These are phyloP conservation scores for Caenorhabditis briggsae DNA, from an alignment of 1,140 invertebrate species.

Conservation along the genomic window DNA sequence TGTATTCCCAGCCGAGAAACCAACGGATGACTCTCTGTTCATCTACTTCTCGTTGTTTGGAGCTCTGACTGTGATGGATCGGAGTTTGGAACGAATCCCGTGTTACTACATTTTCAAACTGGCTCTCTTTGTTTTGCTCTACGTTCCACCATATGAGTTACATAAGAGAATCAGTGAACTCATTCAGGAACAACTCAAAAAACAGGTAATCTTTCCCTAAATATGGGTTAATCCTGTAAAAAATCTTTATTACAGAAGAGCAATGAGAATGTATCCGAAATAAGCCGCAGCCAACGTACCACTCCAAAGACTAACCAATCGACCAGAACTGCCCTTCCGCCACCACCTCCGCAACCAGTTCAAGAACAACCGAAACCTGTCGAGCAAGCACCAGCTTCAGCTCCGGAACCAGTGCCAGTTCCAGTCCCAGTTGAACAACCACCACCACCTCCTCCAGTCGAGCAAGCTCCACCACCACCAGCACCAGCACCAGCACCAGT, in stretches of 20 bases:
- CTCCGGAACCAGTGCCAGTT: background rate
- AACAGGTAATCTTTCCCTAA: background rate
- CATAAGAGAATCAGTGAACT: constrained; percentile 23
- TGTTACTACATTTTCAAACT: constrained; percentile 45
- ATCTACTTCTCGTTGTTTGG: constrained; percentile 42
- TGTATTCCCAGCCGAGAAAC: constrained; percentile 29
- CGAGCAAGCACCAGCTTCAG: background rate
- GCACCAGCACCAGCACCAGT: background rate
- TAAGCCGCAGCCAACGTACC: background rate
- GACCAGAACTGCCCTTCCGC: constrained; percentile 11
- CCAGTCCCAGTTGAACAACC: background rate
- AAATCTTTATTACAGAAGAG: background rate
- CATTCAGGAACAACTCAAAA: constrained; percentile 17
- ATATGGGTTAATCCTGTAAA: background rate
- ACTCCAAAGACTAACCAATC: constrained; percentile 12
- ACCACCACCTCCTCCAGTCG: background rate
- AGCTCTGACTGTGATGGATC: constrained; percentile 13
- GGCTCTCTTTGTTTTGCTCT: constrained; percentile 39
- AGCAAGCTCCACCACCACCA: background rate
- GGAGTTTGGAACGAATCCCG: constrained; percentile 31
- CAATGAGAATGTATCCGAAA: constrained; percentile 10
- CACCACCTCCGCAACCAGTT: background rate
- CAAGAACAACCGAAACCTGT: background rate
- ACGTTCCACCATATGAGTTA: constrained; percentile 27
- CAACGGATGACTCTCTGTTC: constrained; percentile 17